These are phyloP conservation scores for Mormyrus proboscirostris DNA, from an alignment of 2,797 vertebrate species.

Conservation along the genomic window DNA sequence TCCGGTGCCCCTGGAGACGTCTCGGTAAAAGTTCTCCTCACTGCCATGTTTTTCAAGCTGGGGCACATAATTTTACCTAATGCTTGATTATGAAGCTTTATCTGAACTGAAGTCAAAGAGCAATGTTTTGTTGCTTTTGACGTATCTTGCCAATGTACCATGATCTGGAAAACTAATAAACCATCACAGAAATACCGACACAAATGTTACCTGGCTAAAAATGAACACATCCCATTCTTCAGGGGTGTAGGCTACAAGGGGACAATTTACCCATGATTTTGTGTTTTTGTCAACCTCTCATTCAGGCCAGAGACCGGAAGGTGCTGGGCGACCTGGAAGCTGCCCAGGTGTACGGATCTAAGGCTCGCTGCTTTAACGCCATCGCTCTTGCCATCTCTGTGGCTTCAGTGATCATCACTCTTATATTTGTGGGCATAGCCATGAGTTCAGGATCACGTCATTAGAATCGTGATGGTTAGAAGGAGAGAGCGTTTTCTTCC, in stretches of 20 bases:
- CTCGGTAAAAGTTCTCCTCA: not conserved
- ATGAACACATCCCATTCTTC: not conserved
- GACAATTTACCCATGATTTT: not conserved
- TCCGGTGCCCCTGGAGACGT: not conserved
- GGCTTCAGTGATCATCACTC: not conserved
- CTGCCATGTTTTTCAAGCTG: not conserved
- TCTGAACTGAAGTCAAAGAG: not conserved
- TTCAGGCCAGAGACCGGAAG: conserved; percentile 51
- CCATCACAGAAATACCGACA: not conserved
- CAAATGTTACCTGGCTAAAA: not conserved
- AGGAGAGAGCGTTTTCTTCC: not conserved
- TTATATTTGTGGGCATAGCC: not conserved
- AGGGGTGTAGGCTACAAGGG: not conserved
- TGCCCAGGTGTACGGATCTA: conserved; percentile 28
- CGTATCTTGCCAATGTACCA: not conserved
- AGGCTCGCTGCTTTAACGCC: conserved; percentile 35
- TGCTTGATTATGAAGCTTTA: not conserved
- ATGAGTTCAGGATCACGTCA: not conserved
- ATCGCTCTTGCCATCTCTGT: not conserved
- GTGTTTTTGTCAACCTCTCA: not conserved
- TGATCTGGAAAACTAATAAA: not conserved
- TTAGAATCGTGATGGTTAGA: not conserved
- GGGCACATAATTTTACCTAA: not conserved
- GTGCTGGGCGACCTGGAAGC: conserved; percentile 35
- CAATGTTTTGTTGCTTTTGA: not conserved